Percentiles rank a stretch among this genome's conserved stretches.
Evolutionary conservation across 2,113 vertebrate genomes (phyloP).

Genomic region (Mesoclemmys tuberculata): DNA sequence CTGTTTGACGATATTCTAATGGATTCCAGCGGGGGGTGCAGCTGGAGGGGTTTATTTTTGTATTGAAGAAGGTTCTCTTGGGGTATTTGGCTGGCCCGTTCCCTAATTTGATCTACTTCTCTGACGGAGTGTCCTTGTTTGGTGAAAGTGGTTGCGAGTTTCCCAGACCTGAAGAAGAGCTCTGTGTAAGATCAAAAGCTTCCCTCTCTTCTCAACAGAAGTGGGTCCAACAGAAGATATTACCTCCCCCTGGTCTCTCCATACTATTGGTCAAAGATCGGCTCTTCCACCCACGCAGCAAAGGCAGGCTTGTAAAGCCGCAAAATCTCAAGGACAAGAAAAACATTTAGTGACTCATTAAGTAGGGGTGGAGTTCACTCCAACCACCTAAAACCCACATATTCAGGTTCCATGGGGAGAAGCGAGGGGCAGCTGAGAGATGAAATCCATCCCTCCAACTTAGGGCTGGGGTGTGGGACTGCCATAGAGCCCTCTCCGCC

Average conservation of each 20-base stretch:
- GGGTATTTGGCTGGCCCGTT: too few species aligned
- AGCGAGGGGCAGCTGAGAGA: neutral
- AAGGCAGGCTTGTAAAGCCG: neutral
- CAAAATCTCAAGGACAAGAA: neutral
- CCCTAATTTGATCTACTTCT: too few species aligned
- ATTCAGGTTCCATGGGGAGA: neutral
- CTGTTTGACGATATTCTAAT: too few species aligned
- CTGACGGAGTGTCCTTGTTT: too few species aligned
- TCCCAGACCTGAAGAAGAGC: too few species aligned
- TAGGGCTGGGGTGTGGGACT: neutral
- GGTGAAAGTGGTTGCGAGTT: too few species aligned
- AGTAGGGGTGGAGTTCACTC: neutral
- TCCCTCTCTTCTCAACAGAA: too few species aligned
- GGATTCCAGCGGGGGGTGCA: too few species aligned
- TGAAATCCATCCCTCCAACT: neutral
- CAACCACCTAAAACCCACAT: neutral
- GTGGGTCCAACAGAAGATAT: too few species aligned
- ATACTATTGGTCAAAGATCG: neutral
- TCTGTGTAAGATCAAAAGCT: too few species aligned
- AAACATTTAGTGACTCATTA: neutral
- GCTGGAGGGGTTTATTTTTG: too few species aligned
- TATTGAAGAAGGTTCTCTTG: too few species aligned
- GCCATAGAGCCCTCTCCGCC: neutral
- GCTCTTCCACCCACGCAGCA: neutral
- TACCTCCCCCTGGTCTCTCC: neutral